Evolutionary conservation across 2,888 invertebrate genomes (phyloP), one percentile per base, ranked within the genome.

Genomic region (Dolichomitus sp.): DNA sequence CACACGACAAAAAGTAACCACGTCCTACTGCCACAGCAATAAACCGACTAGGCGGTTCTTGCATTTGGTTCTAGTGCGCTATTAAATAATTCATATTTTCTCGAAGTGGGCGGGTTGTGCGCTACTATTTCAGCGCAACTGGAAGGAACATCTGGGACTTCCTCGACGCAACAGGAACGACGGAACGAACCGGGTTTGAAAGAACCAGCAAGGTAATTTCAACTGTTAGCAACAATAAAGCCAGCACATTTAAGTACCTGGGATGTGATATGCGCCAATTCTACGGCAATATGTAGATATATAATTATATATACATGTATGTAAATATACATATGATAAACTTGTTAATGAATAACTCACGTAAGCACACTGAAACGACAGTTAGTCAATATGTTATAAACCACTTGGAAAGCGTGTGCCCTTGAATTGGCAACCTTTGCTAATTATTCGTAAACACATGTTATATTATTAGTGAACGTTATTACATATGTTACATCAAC

Each of bases 331-430:
- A 48, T 73, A 63, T 68, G 45, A 66, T 65, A 80, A 83, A 70
- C 50, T 80, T 23, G 48, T 83, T 61, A 72, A 66, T 54, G 70
- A 65, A 12, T 50, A 78, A 69, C 57, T 81, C 72, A 77, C 79
- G 76, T 73, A 83, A 85, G 84, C 85, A 80, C 81, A 85, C 69
- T 81, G 63, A 83, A 82, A 84, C 74, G 70, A 83, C 73, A 80
- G 65, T 82, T 70, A 61, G 66, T 70, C 48, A 74, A 72, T 70
- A 59, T 68, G 37, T 73, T 48, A 59, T 42, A 17, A 74, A 72
- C 50, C 54, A 84, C 54, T 80, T 78, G 59, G 17, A 72, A 85
- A 84, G 85, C 85, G 66, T 83, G 81, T 83, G 80, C 54, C 81
- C 54, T 84, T 75, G 63, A 40, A 37, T 66, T 66, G 79, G 68